Evolutionary conservation across 2,888 invertebrate species (phyloP).

Genomic region (Calephelis perditalis): DNA sequence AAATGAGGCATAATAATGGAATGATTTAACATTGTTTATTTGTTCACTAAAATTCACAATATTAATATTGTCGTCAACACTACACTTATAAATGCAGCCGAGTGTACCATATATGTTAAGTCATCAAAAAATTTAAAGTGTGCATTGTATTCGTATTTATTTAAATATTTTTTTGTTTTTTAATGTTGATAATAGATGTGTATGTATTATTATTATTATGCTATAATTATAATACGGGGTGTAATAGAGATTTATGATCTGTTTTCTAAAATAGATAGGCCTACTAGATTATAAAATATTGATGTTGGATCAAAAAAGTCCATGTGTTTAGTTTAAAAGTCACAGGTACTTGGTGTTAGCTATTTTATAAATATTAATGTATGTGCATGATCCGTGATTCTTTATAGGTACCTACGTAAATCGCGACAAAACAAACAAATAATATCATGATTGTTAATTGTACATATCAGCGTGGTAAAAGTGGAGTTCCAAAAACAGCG

Average conservation of each 20-base stretch:
- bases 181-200: too few species aligned
- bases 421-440: conserved; percentile 8
- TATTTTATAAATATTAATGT: conserved; percentile 45
- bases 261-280: conserved; percentile 42
- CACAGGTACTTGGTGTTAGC: conserved; percentile 67
- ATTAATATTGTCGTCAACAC: background rate
- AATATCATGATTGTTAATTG: conserved; percentile 13
- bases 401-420: conserved; percentile 5
- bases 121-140: too few species aligned
- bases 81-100: conserved; percentile 4
- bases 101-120: background rate
- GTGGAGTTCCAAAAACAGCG: too few species aligned
- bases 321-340: conserved; percentile 51
- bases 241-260: background rate
- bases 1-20: too few species aligned
- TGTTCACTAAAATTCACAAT: too few species aligned
- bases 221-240: conserved; percentile 7
- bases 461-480: conserved; percentile 50
- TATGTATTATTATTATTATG: background rate
- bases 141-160: too few species aligned
- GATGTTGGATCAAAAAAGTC: conserved; percentile 48
- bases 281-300: conserved; percentile 46
- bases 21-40: too few species aligned
- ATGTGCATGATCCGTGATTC: conserved; percentile 44
- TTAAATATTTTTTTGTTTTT: too few species aligned